Evolutionary conservation across 2,888 invertebrate genomes (phyloP), one percentile per base, ranked within the genome.

Genomic region (Eristalis intricaria): DNA sequence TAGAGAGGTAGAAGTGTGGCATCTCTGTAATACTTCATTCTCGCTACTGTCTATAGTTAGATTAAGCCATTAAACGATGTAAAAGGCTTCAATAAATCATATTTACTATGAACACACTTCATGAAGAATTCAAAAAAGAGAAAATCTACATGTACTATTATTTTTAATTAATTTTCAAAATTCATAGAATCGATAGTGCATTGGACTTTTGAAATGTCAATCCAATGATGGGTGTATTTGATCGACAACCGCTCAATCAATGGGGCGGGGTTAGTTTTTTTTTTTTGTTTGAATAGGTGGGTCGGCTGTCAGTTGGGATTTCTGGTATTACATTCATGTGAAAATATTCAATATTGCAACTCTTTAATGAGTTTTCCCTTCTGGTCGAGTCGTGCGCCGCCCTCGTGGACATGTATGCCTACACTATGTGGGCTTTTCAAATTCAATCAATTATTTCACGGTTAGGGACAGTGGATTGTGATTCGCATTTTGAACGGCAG

Each of bases 161-260:
- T n/a, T n/a, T 58, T 11, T 38, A 64, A 43, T 50, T 23, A 64
- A 71, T 19, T 4, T n/a, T n/a, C n/a, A n/a, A 71, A 61, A 71
- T 63, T 5, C 29, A 50, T 8, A 19, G 7, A 15, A 19, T 38
- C 38, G 38, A n/a, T 26, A 10, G 10, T 26, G 22, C 5, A 4
- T 29, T 50, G 3, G 7, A 56, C 56, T 69, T 19, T 29, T 50
- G 15, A 50, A 56, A 29, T 68, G 50, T 32, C 32, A 64, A 64
- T 35, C 22, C 32, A 1, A 15, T 29, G 50, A 50, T 19, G 50
- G 0, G 50, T 1, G 50, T 19, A 19, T 50, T 50, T 50, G n/a
- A 19, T 50, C 19, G 19, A 50, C 19, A 8, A n/a, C 43, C n/a
- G 7, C 50, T 50, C 8, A 50, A 43, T 43, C 43, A n/a, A 43